Base-by-base conservation (phyloP, 2,888 invertebrate genomes). In the Amphiduros pacificus region DNA sequence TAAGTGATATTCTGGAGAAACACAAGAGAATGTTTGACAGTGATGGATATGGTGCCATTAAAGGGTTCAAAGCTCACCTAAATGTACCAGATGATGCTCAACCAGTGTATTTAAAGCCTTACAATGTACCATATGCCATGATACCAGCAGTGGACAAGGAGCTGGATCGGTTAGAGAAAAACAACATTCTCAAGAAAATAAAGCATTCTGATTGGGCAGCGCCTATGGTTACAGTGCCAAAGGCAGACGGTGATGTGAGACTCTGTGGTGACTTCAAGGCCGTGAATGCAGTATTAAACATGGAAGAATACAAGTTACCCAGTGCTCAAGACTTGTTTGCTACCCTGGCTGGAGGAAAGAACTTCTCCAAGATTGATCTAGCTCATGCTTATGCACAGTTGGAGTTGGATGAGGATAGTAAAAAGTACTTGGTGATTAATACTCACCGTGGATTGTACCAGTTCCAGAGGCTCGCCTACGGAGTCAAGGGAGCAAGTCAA, bases 161-260 rank as follows among this genome's bases (percentile, higher is more conserved):
- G 49, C 26, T 71, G 22, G 55, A 67, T 11, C 56, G 70, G 9
- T 57, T 70, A 6, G 44, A 59, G 28, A 11, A 57, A 5, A 28
- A 55, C 3, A 65, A 65, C 20, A 67, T 64, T 1, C 24, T 68
- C 4, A 48, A 63, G 36, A 40, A 52, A 48, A 61, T 70, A 6
- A 54, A 55, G 9, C 57, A 22, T 5, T 49, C 55, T 29, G 48
- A 63, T 6, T 73, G 69, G 67, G 73, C 70, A 22, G 62, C 71
- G 22, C 71, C 73, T 1, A 48, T 72, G 5, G 68, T 73, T 5
- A 24, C 24, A 24, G 51, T 24, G 6, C 6, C 26, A 6, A 51
- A 51, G 11, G 44, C 53, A 17, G 70, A 49, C 49, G 67, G 70
- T n/a, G 27, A 28, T 11, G 24, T 61, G 27, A 9, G 64, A n/a